Evolutionary conservation across 2,113 vertebrate genomes (phyloP).

Genomic region (Rhodinocichla rosea): DNA sequence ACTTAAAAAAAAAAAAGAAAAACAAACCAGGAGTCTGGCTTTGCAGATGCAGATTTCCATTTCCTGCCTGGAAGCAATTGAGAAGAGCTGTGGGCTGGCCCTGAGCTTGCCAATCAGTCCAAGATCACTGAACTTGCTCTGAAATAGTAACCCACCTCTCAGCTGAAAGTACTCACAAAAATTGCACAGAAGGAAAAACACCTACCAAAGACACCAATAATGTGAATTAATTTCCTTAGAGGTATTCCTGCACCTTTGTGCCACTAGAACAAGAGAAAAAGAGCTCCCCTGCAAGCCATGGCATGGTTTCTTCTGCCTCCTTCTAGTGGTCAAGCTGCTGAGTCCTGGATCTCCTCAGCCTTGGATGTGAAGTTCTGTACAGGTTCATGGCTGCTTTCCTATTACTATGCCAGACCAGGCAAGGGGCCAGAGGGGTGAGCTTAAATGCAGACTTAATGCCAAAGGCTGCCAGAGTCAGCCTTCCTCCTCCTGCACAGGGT

Average conservation of each 20-base stretch:
- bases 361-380: neutral
- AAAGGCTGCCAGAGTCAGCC: neutral
- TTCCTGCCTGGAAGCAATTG: neutral
- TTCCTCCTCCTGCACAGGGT: neutral
- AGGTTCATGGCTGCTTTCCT: neutral
- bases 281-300: neutral
- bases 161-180: neutral
- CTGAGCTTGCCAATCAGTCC: neutral
- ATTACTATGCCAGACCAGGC: neutral
- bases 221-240: neutral
- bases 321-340: neutral
- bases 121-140: neutral
- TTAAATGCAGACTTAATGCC: neutral
- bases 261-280: neutral
- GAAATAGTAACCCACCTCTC: neutral
- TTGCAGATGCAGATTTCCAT: neutral
- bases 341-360: neutral
- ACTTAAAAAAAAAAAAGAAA: neutral
- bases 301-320: neutral
- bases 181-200: neutral
- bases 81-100: neutral
- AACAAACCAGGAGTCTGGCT: neutral
- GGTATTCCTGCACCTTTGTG: neutral
- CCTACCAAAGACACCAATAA: neutral
- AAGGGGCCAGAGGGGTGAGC: neutral